Conservation (phyloP, 2,797 vertebrate species). For the Sorex maritimensis region DNA sequence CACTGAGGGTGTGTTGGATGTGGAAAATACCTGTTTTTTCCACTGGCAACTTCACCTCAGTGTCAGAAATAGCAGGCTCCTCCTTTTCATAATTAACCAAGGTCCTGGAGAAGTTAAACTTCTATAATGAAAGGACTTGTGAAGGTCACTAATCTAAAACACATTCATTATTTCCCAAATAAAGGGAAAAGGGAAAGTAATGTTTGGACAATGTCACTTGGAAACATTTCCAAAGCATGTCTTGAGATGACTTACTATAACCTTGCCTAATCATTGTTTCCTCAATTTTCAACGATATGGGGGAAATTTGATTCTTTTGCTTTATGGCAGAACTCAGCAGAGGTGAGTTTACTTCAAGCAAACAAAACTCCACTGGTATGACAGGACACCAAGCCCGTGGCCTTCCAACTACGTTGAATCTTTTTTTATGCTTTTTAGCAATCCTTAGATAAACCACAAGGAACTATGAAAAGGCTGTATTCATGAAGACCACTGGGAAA, state of each 20-base stretch:
- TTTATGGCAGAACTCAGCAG: background rate
- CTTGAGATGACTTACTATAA: conserved; percentile 54
- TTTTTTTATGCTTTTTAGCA: conserved; percentile 48
- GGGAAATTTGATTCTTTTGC: conserved; percentile 60
- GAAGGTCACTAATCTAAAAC: conserved; percentile 30
- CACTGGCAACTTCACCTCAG: background rate
- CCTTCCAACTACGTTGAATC: conserved; percentile 12
- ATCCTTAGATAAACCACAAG: conserved; percentile 24
- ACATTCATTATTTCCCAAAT: conserved; percentile 22
- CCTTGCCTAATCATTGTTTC: conserved; percentile 47
- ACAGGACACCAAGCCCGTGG: background rate
- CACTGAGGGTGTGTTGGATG: background rate
- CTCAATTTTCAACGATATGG: background rate
- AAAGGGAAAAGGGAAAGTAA: background rate
- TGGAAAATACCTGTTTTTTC: conserved; percentile 68
- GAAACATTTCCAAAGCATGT: conserved; percentile 48
- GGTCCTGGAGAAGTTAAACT: conserved; percentile 23
- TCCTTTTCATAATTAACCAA: conserved; percentile 33
- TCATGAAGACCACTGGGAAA: conserved; percentile 38
- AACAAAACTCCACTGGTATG: background rate
- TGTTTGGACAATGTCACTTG: background rate
- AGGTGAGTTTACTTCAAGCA: conserved; percentile 27
- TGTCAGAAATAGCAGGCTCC: background rate
- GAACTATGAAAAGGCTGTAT: background rate
- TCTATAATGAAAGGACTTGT: conserved; percentile 20